phyloP scores from a whole-genome alignment of 2,113 vertebrate species.

The Polypterus bichir region DNA sequence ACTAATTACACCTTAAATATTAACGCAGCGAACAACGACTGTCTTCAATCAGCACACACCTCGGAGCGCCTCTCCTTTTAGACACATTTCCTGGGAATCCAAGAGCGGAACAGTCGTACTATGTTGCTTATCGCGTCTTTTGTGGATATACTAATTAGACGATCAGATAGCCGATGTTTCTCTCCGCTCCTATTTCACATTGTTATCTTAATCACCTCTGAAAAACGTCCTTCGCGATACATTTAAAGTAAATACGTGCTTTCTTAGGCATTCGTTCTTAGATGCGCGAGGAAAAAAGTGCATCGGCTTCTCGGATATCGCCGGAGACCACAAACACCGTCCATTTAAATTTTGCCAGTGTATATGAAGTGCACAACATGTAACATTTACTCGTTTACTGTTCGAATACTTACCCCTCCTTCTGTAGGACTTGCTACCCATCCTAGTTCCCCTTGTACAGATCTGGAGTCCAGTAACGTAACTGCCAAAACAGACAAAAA shows the following conservation, averaged over 20 bases:
- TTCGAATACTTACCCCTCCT: constrained; percentile 82
- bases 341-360: no score
- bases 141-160: constrained; percentile 31
- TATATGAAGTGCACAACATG: no score
- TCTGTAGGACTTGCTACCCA: constrained; percentile 93
- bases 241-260: no score
- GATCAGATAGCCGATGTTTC: constrained; percentile 28
- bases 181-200: constrained; percentile 35
- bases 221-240: no score
- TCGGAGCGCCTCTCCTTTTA: neutral
- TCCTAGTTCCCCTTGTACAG: constrained; percentile 88
- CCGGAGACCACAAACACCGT: no score
- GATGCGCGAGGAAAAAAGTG: no score
- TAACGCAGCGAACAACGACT: neutral
- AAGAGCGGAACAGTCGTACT: constrained; percentile 26
- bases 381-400: neutral
- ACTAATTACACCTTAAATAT: neutral
- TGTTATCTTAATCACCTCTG: constrained; percentile 30
- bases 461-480: constrained; percentile 92
- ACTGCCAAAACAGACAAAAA: constrained; percentile 59
- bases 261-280: no score
- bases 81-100: constrained; percentile 10
- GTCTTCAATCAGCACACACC: constrained; percentile 2
- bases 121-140: constrained; percentile 29
- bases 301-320: no score